Evolutionary conservation across 1,140 invertebrate genomes (phyloP).

Genomic region (Homarus americanus): DNA sequence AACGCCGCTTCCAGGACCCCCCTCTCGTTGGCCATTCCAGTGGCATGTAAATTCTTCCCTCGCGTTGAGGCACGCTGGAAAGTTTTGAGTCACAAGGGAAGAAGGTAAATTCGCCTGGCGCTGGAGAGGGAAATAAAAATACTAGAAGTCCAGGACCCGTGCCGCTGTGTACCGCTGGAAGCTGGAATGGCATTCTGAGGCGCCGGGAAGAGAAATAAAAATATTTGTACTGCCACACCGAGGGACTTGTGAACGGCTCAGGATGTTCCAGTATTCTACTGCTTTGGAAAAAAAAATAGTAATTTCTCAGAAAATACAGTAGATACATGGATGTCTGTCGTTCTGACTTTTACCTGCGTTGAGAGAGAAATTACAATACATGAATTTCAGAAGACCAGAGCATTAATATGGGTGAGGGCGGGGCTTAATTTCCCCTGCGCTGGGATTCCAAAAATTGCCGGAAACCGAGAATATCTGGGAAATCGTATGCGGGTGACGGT

Average conservation of each 20-base stretch:
- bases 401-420: not conserved
- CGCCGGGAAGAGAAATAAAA: not conserved
- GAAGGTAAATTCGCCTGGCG: slow-evolving; percentile 1
- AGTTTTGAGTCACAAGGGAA: slow-evolving; percentile 14
- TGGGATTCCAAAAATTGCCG: not conserved
- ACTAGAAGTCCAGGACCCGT: not conserved
- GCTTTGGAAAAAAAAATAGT: not conserved
- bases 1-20: not conserved
- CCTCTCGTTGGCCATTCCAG: slow-evolving; percentile 12
- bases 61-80: slow-evolving; percentile 12
- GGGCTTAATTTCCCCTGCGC: not conserved
- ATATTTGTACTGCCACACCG: not conserved
- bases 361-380: slow-evolving; percentile 1
- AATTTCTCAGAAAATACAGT: not conserved
- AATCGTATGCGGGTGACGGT: not conserved
- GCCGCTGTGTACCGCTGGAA: no score
- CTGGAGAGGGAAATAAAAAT: not conserved
- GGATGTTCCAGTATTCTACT: not conserved
- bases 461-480: not conserved
- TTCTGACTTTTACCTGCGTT: not conserved
- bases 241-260: not conserved
- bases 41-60: slow-evolving; percentile 12
- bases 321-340: not conserved
- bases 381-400: not conserved
- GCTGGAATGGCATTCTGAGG: not conserved